Base-by-base conservation (phyloP, 2,888 invertebrate genomes). In the Meganola albula region DNA sequence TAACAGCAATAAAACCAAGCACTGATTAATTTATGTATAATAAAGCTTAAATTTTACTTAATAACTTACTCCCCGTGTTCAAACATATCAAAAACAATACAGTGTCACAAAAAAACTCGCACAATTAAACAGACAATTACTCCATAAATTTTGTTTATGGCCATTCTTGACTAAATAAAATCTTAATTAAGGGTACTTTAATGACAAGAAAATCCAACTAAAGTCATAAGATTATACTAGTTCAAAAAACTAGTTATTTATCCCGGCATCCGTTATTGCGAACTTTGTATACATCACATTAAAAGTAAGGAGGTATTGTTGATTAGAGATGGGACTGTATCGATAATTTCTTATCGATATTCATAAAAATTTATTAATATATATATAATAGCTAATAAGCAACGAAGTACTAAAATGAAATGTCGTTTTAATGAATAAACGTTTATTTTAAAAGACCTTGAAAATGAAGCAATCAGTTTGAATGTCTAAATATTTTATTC, bases 241-340 rank as follows among this genome's bases (percentile, higher is more conserved):
- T 31, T 10, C 29, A 40, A 44, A 53, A 38, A 51, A 30, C 5
- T 13, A 5, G 24, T 12, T 30, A n/a, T n/a, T n/a, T n/a, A n/a
- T n/a, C 34, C 9, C 31, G 49, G 53, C 36, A 57, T 60, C 37
- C 45, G 42, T 52, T 48, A 53, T 52, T 42, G 44, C 44, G 34
- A 20, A 34, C 40, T 44, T 48, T 44, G 40, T 34, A 40, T 40
- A 40, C 34, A 34, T 22, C 45, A n/a, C 53, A 55, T 61, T 53
- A 58, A 59, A 61, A 53, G 46, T 61, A 49, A 53, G 54, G 53
- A 55, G 42, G 48, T 53, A 53, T 54, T 59, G 58, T 59, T 43
- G 10, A 6, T 0, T 45, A 58, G 52, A 29, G 61, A 58, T 48
- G 61, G 21, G 42, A 20, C 20, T 20, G 6, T 24, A 24, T 31